Base-by-base conservation (phyloP, 2,888 invertebrate species). In the Sesamia inferens region DNA sequence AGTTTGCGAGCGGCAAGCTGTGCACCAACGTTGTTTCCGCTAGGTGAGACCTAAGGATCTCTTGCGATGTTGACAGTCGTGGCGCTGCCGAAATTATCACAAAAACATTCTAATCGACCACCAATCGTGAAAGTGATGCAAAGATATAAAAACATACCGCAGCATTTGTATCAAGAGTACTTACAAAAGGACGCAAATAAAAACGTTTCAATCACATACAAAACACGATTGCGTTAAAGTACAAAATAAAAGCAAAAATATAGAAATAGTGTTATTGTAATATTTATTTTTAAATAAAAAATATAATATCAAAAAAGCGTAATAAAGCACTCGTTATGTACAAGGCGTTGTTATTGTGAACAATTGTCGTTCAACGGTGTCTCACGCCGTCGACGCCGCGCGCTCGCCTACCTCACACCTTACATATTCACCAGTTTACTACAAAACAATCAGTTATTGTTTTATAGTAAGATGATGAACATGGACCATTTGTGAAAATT, bases 301-400 rank as follows among this genome's bases (percentile, higher is more conserved):
- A 84, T 84, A 89, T 92, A 92, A 94, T 93, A 94, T 94, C 91
- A 94, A 95, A 93, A 92, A 95, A 95, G 94, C 95, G 93, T 94
- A 94, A 92, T 93, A 93, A 94, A 95, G 94, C 95, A 95, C 94
- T 94, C 92, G 85, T 91, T 93, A 94, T 94, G 90, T 94, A 94
- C 94, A 94, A 88, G 88, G 87, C 88, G 79, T 81, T 71, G 78
- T 79, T 77, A 69, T 74, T 81, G 78, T 74, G 77, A 84, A 76
- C 77, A 65, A 67, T 68, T 55, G 80, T 75, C 71, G 66, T 78
- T 59, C 72, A 10, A 39, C 72, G 61, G 61, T 42, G 65, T 59
- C 57, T 57, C 68, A 16, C 63, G 69, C 72, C 24, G 64, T 11
- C 72, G 44, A 4, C 16, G 63, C 68, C 54, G 19, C 61, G 73